Evolutionary conservation across 2,113 vertebrate species (phyloP), one percentile per base, ranked within the genome.

Genomic region (Trochalopteron elliotii): DNA sequence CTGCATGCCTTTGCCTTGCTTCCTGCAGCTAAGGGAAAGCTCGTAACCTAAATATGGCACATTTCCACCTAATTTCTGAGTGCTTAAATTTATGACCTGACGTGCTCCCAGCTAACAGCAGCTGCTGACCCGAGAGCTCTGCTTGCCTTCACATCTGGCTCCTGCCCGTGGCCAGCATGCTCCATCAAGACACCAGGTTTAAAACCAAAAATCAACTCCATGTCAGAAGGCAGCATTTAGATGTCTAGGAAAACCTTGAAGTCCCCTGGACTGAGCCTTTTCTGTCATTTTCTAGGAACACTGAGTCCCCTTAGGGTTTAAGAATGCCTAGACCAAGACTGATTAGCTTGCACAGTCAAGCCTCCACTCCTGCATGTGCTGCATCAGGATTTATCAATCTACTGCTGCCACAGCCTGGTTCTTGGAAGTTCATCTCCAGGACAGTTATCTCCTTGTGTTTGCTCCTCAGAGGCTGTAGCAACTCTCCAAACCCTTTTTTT

Each of bases 141-240:
- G 83, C 47, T 55, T 90, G 49, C 63, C 28, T 37, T 59, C 0
- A 0, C 3, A 7, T 52, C 68, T 3, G 1, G 11, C 14, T 64
- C 64, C 49, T 75, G 75, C 50, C 65, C 0, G 0, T 11, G 45
- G 45, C 70, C 50, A 39, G 21, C 23, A 6, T 4, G 12, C 23
- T 80, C 52, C 55, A 74, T 60, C 19, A 5, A 68, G 35, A 55
- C 25, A 72, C 35, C 30, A 65, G 6, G 52, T 72, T 80, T 49
- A 61, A 76, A 75, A 56, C 10, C 4, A 49, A 83, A 65, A 78
- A n/a, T 28, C 31, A 65, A 27, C 19, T 83, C 1, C 0, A 27
- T 57, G 47, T n/a, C 13, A 61, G 52, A 67, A 79, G 17, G 27
- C 5, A 17, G 19, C 40, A 31, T 60, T 78, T 50, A 60, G 5